Conservation (phyloP, 53 echinoderm and acorn worm species). For the Hippasteria phrygiana region DNA sequence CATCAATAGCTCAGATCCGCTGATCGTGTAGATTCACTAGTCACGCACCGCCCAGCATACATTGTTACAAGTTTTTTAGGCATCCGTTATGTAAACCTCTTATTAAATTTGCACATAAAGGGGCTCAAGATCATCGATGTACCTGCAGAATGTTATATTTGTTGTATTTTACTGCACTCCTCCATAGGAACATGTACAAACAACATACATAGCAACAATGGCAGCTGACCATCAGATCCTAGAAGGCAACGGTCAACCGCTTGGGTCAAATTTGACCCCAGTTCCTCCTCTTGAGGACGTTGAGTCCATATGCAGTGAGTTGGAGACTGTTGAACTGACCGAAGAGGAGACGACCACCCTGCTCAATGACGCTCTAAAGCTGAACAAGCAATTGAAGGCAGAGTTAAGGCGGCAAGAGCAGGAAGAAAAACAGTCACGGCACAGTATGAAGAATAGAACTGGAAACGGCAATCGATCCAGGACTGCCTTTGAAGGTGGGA, state of each 20-base stretch:
- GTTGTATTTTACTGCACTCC: not conserved
- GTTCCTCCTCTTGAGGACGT: not conserved
- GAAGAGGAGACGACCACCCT: slow-evolving; percentile 43
- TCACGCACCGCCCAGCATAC: no score
- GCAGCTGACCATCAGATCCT: not conserved
- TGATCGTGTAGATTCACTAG: no score
- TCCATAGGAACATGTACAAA: not conserved
- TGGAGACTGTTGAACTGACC: slow-evolving; percentile 44
- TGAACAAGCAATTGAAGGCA: slow-evolving; percentile 55
- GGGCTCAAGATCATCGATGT: no score
- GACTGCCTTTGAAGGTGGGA: no score
- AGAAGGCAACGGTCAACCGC: not conserved
- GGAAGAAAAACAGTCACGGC: not conserved
- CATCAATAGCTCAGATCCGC: no score
- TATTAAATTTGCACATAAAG: no score
- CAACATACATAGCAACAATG: not conserved
- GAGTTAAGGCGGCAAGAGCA: slow-evolving; percentile 53
- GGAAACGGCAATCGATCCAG: not conserved
- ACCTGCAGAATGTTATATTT: no score
- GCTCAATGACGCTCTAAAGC: slow-evolving; percentile 41
- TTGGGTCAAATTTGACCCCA: not conserved
- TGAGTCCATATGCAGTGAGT: slow-evolving; percentile 46
- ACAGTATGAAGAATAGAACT: not conserved
- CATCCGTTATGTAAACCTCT: no score
- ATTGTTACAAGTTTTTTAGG: no score